Evolutionary conservation across 1,140 invertebrate genomes (phyloP).

Genomic region (Drosophila arizonae): DNA sequence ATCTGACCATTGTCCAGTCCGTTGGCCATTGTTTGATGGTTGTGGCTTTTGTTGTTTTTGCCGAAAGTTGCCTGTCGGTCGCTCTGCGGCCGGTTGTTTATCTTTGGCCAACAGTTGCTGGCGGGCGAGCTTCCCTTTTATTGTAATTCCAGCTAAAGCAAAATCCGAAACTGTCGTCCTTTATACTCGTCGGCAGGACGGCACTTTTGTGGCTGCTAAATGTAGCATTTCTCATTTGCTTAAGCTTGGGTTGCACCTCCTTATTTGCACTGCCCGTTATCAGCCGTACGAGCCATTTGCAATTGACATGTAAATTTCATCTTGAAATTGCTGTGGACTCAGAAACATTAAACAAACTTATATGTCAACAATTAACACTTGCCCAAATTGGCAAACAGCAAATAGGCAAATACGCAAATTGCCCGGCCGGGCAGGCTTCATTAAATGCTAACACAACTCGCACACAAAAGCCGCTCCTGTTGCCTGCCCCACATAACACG

Average conservation of each 20-base stretch:
- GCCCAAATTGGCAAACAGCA: conserved; percentile 56
- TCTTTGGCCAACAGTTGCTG: conserved; percentile 43
- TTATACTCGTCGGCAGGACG: conserved; percentile 25
- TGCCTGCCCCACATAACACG: conserved; percentile 2
- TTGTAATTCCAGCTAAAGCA: conserved; percentile 54
- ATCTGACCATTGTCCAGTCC: conserved; percentile 10
- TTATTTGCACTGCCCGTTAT: conserved; percentile 8
- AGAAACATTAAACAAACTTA: neutral
- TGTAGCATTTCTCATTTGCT: conserved; percentile 31
- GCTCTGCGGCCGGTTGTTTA: conserved; percentile 34
- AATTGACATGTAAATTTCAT: conserved; percentile 26
- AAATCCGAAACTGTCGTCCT: conserved; percentile 31
- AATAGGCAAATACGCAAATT: conserved; percentile 48
- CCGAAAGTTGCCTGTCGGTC: conserved; percentile 35
- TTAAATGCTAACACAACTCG: conserved; percentile 53
- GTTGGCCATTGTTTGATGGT: conserved; percentile 53
- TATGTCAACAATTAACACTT: conserved; percentile 56
- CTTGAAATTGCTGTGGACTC: conserved; percentile 12
- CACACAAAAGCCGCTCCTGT: conserved; percentile 7
- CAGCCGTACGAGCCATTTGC: conserved; percentile 23
- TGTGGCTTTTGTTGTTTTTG: conserved; percentile 52
- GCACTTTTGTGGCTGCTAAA: conserved; percentile 33
- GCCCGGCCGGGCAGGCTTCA: conserved; percentile 29
- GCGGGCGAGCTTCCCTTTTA: conserved; percentile 23
- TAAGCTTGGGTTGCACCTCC: neutral